Percentiles rank a stretch among this genome's conserved stretches.
These are phyloP conservation scores for Habroteleia sp. DNA, from an alignment of 2,888 invertebrate genomes.

Conservation along the genomic window DNA sequence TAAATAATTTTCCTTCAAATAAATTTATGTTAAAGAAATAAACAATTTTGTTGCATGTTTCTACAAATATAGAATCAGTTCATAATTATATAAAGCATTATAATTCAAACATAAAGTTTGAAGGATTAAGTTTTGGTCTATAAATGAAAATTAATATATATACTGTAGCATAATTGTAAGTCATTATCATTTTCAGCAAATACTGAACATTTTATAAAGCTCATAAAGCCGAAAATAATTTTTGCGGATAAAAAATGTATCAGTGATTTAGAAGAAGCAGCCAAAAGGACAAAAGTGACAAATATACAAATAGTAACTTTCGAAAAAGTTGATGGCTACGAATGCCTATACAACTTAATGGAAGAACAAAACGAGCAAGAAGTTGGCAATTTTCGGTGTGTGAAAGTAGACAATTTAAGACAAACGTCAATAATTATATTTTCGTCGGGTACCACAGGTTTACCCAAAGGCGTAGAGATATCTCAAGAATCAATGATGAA, in stretches of 20 bases:
- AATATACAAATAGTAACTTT: slow-evolving; percentile 67
- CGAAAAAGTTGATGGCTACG: slow-evolving; percentile 60
- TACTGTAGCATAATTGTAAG: no score
- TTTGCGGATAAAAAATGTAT: slow-evolving; percentile 62
- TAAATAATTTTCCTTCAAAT: no score
- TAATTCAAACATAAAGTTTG: no score
- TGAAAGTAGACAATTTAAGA: slow-evolving; percentile 37
- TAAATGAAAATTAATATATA: no score
- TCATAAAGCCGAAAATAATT: slow-evolving; percentile 71
- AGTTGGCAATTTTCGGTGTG: slow-evolving; percentile 65
- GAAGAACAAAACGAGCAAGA: slow-evolving; percentile 58
- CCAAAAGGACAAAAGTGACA: slow-evolving; percentile 40
- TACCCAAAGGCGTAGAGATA: slow-evolving; percentile 73
- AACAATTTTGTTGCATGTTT: no score
- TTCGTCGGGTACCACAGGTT: slow-evolving; percentile 76
- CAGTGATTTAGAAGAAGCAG: slow-evolving; percentile 35
- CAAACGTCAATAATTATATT: slow-evolving; percentile 70
- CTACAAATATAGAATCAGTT: no score
- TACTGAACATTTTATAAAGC: slow-evolving; percentile 66
- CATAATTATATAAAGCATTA: no score
- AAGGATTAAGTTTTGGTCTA: no score
- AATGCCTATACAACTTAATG: slow-evolving; percentile 66
- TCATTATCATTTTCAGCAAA: slow-evolving; percentile 66
- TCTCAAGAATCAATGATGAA: slow-evolving; percentile 66
- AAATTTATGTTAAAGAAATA: no score